Percentiles rank a stretch among this genome's conserved stretches.
These are phyloP conservation scores for Podiceps cristatus DNA, from an alignment of 2,113 vertebrate genomes.

Conservation along the genomic window DNA sequence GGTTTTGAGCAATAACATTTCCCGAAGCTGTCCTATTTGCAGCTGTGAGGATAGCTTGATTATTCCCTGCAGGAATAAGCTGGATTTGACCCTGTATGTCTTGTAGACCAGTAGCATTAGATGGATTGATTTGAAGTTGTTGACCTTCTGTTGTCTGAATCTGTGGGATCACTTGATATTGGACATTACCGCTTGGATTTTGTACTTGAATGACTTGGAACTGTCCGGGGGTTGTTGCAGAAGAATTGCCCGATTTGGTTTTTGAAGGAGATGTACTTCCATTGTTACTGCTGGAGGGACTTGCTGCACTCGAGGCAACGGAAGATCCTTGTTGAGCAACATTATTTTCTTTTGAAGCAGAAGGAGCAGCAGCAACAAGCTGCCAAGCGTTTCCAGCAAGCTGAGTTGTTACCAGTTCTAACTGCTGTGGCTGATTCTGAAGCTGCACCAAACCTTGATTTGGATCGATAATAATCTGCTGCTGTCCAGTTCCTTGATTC, in stretches of 20 bases:
- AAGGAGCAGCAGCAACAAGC: conserved; percentile 89
- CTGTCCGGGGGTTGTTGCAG: conserved; percentile 77
- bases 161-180: conserved; percentile 99
- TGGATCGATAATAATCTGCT: conserved; percentile 92
- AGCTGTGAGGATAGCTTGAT: conserved; percentile 89
- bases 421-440: conserved; percentile 90
- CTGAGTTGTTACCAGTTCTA: conserved; percentile 96
- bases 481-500: conserved; percentile 86
- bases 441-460: conserved; percentile 94
- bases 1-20: conserved; percentile 88
- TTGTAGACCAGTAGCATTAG: conserved; percentile 84
- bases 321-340: conserved; percentile 82
- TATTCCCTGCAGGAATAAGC: conserved; percentile 91
- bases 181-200: conserved; percentile 88
- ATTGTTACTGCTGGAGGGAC: conserved; percentile 83
- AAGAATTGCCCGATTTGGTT: conserved; percentile 80
- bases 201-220: conserved; percentile 97
- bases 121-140: conserved; percentile 92
- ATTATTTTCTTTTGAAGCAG: conserved; percentile 90
- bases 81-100: conserved; percentile 93
- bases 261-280: conserved; percentile 86
- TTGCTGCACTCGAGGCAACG: conserved; percentile 75
- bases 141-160: conserved; percentile 95
- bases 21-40: conserved; percentile 84
- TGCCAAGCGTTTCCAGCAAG: conserved; percentile 97